Percentiles rank a stretch among this genome's conserved stretches.
Evolutionary conservation across 2,797 vertebrate genomes (phyloP).

Genomic region (Gymnocypris eckloni): DNA sequence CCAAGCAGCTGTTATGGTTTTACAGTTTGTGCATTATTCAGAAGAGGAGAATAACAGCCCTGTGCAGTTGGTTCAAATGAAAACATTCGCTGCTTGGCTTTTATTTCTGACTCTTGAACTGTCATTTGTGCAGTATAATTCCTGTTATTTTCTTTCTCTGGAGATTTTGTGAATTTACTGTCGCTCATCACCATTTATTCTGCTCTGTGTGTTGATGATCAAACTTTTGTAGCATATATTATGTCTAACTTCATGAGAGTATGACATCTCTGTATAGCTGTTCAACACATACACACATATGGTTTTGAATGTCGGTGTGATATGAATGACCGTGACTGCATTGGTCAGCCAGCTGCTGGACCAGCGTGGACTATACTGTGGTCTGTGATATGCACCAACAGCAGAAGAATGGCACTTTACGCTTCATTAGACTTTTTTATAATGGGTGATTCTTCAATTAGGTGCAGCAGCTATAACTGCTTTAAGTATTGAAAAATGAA

Average conservation of each 20-base stretch:
- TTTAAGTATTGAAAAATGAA: not conserved
- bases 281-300: not conserved
- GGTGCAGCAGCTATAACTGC: not conserved
- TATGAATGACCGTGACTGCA: not conserved
- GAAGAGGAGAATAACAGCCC: conserved; percentile 7
- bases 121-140: conserved; percentile 21
- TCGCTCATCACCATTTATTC: not conserved
- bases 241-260: not conserved
- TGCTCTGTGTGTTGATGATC: not conserved
- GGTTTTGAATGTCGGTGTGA: not conserved
- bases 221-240: not conserved
- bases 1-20: conserved; percentile 33
- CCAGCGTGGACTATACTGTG: not conserved
- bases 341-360: not conserved
- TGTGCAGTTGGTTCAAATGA: not conserved
- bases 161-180: conserved; percentile 1
- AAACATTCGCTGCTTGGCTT: conserved; percentile 25
- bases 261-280: not conserved
- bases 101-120: conserved; percentile 35
- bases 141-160: conserved; percentile 19
- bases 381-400: not conserved
- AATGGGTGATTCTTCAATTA: conserved; percentile 11
- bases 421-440: not conserved
- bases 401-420: conserved; percentile 3
- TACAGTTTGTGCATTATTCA: conserved; percentile 44